Conservation (phyloP, 2,888 invertebrate species). For the Penaeus monodon region DNA sequence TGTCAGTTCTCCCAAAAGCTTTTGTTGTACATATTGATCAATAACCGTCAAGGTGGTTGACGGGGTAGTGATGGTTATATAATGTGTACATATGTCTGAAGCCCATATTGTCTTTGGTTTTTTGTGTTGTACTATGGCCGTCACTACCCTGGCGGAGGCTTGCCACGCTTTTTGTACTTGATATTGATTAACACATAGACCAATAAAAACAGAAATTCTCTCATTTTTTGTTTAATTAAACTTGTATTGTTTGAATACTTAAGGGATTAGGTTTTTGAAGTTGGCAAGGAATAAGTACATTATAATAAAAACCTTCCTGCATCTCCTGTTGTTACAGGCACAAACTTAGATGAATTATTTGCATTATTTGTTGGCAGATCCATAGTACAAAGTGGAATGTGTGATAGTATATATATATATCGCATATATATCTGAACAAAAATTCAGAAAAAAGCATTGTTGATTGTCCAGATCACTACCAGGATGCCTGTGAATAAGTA, state of each 20-base stretch:
- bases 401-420: too few species aligned
- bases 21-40: constrained; percentile 60
- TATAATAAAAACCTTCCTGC: too few species aligned
- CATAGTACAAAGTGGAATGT: too few species aligned
- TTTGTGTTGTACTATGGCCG: constrained; percentile 52
- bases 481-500: too few species aligned
- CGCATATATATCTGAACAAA: too few species aligned
- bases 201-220: constrained; percentile 59
- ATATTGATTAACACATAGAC: constrained; percentile 60
- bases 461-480: too few species aligned
- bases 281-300: too few species aligned
- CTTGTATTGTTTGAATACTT: constrained; percentile 17
- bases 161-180: constrained; percentile 61
- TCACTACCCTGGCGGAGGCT: constrained; percentile 60
- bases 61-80: constrained; percentile 57
- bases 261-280: too few species aligned
- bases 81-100: constrained; percentile 56
- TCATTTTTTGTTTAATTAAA: constrained; percentile 60
- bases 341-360: too few species aligned
- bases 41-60: constrained; percentile 57
- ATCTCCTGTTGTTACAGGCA: too few species aligned
- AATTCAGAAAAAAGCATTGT: too few species aligned
- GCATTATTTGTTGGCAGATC: too few species aligned
- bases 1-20: constrained; percentile 59
- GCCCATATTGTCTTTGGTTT: constrained; percentile 49